Conservation (phyloP, 2,113 vertebrate species). For the Pachypanchax playfairii region DNA sequence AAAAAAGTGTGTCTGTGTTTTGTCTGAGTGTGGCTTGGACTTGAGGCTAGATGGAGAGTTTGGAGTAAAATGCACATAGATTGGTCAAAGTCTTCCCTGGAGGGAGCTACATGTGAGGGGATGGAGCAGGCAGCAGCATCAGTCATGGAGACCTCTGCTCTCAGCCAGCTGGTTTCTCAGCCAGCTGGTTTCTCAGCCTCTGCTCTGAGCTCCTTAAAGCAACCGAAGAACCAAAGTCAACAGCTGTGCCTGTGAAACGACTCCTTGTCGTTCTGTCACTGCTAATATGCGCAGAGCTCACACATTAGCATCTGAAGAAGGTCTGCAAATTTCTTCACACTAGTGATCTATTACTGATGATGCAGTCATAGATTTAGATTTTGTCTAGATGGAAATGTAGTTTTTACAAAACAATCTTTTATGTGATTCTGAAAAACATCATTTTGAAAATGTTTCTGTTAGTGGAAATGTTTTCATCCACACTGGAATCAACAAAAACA, state of each 20-base stretch:
- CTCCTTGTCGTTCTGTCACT: slow-evolving; percentile 4
- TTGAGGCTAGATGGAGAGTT: not conserved
- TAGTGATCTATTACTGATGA: not conserved
- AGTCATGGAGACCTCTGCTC: slow-evolving; percentile 33
- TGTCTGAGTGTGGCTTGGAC: slow-evolving; percentile 15
- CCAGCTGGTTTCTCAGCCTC: slow-evolving; percentile 44
- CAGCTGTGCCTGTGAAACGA: not conserved
- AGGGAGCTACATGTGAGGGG: not conserved
- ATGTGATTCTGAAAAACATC: too few species aligned
- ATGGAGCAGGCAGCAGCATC: slow-evolving; percentile 30
- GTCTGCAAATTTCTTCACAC: not conserved
- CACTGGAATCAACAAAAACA: too few species aligned
- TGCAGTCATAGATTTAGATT: too few species aligned
- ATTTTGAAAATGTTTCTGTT: too few species aligned
- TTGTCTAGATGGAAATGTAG: too few species aligned
- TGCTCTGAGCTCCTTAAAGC: slow-evolving; percentile 21
- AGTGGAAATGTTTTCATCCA: too few species aligned
- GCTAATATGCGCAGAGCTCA: not conserved
- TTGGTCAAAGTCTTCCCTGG: slow-evolving; percentile 25
- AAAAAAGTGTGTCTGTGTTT: slow-evolving; percentile 6
- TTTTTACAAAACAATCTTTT: too few species aligned
- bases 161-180: slow-evolving; percentile 27
- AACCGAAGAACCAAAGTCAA: not conserved
- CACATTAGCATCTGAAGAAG: slow-evolving; percentile 1
- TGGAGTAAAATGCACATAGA: slow-evolving; percentile 30